Evolutionary conservation across 2,888 invertebrate species (phyloP), one percentile per base, ranked within the genome.

Genomic region (Drosophila prostipennis): DNA sequence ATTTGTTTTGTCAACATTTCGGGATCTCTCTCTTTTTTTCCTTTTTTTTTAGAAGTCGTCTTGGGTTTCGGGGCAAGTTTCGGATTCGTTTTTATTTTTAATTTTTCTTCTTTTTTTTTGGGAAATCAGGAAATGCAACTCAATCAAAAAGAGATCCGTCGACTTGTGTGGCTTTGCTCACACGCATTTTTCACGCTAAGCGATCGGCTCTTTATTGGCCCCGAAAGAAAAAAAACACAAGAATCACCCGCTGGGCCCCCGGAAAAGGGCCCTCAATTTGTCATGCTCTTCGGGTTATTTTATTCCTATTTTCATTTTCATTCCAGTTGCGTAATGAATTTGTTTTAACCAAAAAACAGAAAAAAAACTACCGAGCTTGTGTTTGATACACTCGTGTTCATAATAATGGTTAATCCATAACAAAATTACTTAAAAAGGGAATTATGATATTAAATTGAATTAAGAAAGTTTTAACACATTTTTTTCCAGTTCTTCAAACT

Each of bases 141-240:
- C 81, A 81, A 81, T 81, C 81, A 81, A 85, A 71, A 13, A 67
- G 43, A 16, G 48, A 48, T 60, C 16, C 40, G 14, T 39, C 82
- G 60, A 87, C 82, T 82, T 82, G 82, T 82, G 82, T 82, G 82
- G 82, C 87, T 82, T 86, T 79, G 79, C 81, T 84, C 87, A 84
- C 84, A 82, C 83, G 71, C 79, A 84, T 82, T 82, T 82, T 82
- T 82, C 87, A 80, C 81, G 72, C 74, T 84, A 87, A 82, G 69
- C 61, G 64, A 49, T 70, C 71, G 59, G 45, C 34, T 63, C 39
- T 51, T 65, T 72, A 65, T 65, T 70, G 70, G 72, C 70, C 39
- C 49, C n/a, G 14, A 11, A 10, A 46, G 29, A 8, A 23, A 26
- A 29, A 46, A 14, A 7, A 29, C 6, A 46, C 26, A 48, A 49